Evolutionary conservation across 2,888 invertebrate species (phyloP), one percentile per base, ranked within the genome.

Genomic region (Caenorhabditis becei): DNA sequence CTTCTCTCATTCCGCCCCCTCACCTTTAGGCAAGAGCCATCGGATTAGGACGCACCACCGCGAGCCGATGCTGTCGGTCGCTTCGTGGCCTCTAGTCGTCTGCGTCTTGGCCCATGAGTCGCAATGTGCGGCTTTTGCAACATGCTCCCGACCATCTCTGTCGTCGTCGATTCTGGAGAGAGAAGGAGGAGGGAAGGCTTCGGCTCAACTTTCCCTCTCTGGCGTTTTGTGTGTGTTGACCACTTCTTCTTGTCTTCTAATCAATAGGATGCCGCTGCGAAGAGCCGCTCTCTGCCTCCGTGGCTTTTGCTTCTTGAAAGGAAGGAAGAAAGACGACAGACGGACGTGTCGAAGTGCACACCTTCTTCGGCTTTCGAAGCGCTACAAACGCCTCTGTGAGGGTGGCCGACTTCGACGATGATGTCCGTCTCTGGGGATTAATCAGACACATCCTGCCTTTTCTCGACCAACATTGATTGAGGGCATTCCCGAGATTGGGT

Each of bases 31-130:
- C 63, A 44, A 63, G 72, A 65, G 58, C 63, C 72, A 74, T 74
- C 74, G 74, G 74, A 74, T 74, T 74, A 74, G 74, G 74, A 66
- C 66, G 65, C 53, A 59, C 59, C 67, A 32, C 58, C 59, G 59
- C 59, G 59, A 59, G 59, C 49, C 69, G 58, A 37, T 51, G 35
- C 65, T 51, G 23, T 44, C 44, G 24, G 26, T 18, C 58, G 28
- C 18, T 35, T 35, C 35, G n/a, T 58, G n/a, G 47, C 18, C 66
- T 37, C 58, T 56, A 14, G 16, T 28, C 18, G 49, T 51, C 37
- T 66, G 53, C 56, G 47, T 74, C 24, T 58, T 18, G 23, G 14
- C 2, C 47, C 8, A 18, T 14, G 28, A 35, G 61, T 49, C 37
- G 53, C 24, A 20, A 8, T 61, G 54, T 26, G 37, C 44, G 56